Percentiles rank a stretch among this genome's conserved stretches.
Evolutionary conservation across 2,888 invertebrate genomes (phyloP).

Genomic region (Oscheius sp.): DNA sequence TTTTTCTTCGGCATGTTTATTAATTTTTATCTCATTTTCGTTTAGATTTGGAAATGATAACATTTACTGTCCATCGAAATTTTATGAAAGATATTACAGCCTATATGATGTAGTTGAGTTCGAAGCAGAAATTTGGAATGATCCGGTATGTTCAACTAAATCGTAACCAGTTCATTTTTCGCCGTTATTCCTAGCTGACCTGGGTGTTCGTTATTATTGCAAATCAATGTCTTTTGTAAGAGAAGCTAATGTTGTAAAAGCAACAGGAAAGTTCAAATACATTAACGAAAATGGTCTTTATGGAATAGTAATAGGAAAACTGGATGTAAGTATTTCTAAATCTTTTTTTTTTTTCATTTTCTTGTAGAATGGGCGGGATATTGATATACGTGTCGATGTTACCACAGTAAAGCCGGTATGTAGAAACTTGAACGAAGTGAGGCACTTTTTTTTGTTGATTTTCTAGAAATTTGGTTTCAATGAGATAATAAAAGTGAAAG

Average conservation of each 20-base stretch:
- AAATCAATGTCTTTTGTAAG: neutral
- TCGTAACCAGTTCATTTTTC: neutral
- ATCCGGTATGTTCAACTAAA: slow-evolving; percentile 11
- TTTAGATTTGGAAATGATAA: slow-evolving; percentile 13
- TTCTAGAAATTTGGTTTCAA: neutral
- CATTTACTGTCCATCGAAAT: neutral
- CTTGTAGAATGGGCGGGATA: too few species aligned
- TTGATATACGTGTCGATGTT: neutral
- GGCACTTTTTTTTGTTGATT: neutral
- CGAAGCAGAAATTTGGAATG: slow-evolving; percentile 15
- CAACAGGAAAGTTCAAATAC: neutral
- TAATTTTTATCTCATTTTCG: neutral
- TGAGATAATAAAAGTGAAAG: neutral
- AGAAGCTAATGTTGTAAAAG: neutral
- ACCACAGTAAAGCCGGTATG: neutral
- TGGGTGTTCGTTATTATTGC: neutral
- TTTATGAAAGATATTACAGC: neutral
- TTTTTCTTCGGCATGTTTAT: too few species aligned
- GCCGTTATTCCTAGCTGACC: neutral
- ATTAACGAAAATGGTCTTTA: neutral
- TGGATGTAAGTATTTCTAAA: neutral
- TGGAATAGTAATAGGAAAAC: slow-evolving; percentile 2
- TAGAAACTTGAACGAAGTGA: neutral
- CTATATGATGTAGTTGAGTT: slow-evolving; percentile 38
- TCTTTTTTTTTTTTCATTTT: neutral